Base-by-base conservation (phyloP, 2,888 invertebrate genomes). In the Yponomeuta malinellus region DNA sequence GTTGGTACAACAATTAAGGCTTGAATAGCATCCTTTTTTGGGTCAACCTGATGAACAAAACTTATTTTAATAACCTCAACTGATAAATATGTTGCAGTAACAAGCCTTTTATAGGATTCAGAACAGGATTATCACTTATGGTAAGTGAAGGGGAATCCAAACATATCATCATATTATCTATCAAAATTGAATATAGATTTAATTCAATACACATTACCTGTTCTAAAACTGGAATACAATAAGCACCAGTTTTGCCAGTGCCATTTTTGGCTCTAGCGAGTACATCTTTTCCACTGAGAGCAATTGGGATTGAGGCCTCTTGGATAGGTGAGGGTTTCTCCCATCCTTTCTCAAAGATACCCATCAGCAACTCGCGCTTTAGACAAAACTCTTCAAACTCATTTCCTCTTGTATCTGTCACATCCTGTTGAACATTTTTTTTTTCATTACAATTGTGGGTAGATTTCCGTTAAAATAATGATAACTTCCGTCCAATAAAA, bases 331-430 rank as follows among this genome's bases (percentile, higher is more conserved):
- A 98, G 71, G 99, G 99, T 90, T 98, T 98, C 88, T 99, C 99
- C 99, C 98, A 99, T 73, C 99, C 99, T 93, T 99, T 99, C 90
- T 99, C 99, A 89, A 99, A 99, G 85, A 99, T 99, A 77, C 99
- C 99, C 99, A 99, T 99, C 79, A 99, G 93, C 81, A 99, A 94
- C 93, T 98, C 98, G 79, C 99, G 94, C 92, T 98, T 98, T 78
- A 99, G 94, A 90, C 99, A 99, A 92, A 98, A 99, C 92, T 99
- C 99, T 94, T 99, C 99, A 93, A 99, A 99, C 91, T 99, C 99
- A 93, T 98, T 98, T 81, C 99, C 99, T 93, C 98, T 96, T 84
- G 98, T 98, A 91, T 98, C 98, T 78, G 99, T 99, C 79, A 99
- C 99, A 96, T 99, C 99, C 98, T 98, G 77, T 72, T 74, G 75